phyloP scores from a whole-genome alignment of 2,888 invertebrate species.

The Cynaeus angustus region DNA sequence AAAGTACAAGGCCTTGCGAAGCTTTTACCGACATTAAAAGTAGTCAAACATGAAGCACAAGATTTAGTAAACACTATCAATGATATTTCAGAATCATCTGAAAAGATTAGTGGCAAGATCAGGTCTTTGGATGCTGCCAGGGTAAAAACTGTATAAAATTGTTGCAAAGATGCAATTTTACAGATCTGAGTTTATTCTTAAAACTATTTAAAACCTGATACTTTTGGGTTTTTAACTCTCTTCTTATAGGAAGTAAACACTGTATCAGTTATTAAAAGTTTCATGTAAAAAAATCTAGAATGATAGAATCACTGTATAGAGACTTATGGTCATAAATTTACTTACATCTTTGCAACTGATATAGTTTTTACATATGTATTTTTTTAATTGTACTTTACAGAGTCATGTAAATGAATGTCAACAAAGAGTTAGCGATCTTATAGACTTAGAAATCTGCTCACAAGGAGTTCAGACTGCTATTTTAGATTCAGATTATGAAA shows the following conservation, averaged over 20 bases:
- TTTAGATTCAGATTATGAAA: constrained; percentile 95
- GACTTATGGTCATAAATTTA: too few species aligned
- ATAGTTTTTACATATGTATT: too few species aligned
- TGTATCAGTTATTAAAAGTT: too few species aligned
- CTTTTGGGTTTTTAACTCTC: too few species aligned
- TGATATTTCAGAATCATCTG: constrained; percentile 90
- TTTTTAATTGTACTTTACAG: constrained; percentile 71
- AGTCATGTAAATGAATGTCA: constrained; percentile 95
- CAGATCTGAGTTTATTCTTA: too few species aligned
- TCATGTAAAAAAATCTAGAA: constrained; percentile 13
- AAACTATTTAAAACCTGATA: too few species aligned
- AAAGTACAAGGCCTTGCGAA: constrained; percentile 87
- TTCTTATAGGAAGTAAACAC: too few species aligned
- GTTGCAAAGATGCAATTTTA: too few species aligned
- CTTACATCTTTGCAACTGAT: too few species aligned
- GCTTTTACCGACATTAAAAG: constrained; percentile 85
- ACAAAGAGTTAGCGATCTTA: constrained; percentile 93
- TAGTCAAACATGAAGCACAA: constrained; percentile 85
- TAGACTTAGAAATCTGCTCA: constrained; percentile 95
- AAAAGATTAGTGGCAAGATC: constrained; percentile 97
- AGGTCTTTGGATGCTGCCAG: constrained; percentile 93
- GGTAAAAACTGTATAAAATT: too few species aligned
- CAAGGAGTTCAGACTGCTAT: constrained; percentile 98
- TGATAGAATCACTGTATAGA: too few species aligned
- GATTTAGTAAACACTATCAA: constrained; percentile 89